phyloP scores from a whole-genome alignment of 2,113 vertebrate species.

The Pseudorectes ferrugineus region DNA sequence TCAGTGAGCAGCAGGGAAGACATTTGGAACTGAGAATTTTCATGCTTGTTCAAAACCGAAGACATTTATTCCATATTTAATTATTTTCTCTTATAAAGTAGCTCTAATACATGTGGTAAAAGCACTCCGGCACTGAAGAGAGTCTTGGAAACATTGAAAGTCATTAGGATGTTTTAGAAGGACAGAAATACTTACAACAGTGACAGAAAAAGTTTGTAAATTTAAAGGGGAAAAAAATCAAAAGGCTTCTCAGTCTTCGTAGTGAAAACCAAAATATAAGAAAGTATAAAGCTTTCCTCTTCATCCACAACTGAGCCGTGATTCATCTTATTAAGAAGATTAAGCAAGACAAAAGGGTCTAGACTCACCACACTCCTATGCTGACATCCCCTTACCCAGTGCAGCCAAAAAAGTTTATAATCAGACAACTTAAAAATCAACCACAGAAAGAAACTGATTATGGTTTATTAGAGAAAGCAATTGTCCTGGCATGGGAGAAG shows the following conservation, averaged over 20 bases:
- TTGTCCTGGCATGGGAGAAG: background rate
- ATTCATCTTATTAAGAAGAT: background rate
- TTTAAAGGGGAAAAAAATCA: background rate
- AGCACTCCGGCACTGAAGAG: background rate
- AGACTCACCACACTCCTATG: background rate
- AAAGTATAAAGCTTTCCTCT: background rate
- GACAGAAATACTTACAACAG: background rate
- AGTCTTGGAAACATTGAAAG: background rate
- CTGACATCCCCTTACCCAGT: background rate
- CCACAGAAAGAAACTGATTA: background rate
- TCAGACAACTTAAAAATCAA: background rate
- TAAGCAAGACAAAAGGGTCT: background rate
- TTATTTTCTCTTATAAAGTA: background rate
- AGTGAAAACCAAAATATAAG: background rate
- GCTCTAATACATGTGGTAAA: background rate
- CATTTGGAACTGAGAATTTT: background rate
- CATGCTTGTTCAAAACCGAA: background rate
- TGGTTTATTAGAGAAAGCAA: background rate
- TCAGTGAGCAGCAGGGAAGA: background rate
- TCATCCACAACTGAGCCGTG: background rate
- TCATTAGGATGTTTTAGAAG: background rate
- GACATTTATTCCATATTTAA: background rate
- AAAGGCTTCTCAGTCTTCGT: background rate
- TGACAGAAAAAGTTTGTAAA: background rate
- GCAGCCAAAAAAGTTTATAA: background rate